Conservation (phyloP, 2,113 vertebrate genomes). For the Nymphicus hollandicus region DNA sequence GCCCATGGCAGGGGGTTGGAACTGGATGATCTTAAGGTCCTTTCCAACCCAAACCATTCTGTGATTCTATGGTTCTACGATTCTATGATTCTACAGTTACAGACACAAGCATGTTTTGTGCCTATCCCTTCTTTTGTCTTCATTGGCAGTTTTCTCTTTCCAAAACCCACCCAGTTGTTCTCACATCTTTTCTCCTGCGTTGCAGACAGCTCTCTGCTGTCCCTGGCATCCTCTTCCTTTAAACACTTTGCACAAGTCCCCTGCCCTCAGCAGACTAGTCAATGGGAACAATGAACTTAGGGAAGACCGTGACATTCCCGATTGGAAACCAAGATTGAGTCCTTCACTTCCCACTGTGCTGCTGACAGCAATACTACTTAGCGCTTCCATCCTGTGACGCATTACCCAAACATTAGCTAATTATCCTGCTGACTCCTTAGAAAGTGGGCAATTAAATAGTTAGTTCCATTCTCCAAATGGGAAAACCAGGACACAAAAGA, state of each 20-base stretch:
- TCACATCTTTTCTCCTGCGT: not conserved
- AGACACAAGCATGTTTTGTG: not conserved
- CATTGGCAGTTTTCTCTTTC: not conserved
- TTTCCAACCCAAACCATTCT: not conserved
- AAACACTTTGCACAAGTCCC: not conserved
- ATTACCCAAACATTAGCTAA: conserved; percentile 47
- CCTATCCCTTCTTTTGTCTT: not conserved
- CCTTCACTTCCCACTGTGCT: conserved; percentile 40
- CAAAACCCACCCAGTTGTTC: not conserved
- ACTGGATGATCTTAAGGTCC: not conserved
- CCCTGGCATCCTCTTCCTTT: not conserved
- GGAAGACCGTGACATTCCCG: not conserved
- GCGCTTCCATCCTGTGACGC: conserved; percentile 1
- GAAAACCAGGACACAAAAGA: not conserved
- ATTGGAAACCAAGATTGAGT: conserved; percentile 1
- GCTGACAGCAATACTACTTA: conserved; percentile 31
- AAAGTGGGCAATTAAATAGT: conserved; percentile 29
- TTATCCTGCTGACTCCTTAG: conserved; percentile 17
- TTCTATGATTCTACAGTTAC: not conserved
- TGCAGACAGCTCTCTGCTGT: not conserved
- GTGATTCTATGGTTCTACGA: not conserved
- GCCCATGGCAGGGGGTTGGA: not conserved
- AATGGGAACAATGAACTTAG: not conserved
- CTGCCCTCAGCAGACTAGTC: not conserved
- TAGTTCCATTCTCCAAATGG: not conserved